Base-by-base conservation (phyloP, 2,113 vertebrate genomes). In the Poecilia latipinna region DNA sequence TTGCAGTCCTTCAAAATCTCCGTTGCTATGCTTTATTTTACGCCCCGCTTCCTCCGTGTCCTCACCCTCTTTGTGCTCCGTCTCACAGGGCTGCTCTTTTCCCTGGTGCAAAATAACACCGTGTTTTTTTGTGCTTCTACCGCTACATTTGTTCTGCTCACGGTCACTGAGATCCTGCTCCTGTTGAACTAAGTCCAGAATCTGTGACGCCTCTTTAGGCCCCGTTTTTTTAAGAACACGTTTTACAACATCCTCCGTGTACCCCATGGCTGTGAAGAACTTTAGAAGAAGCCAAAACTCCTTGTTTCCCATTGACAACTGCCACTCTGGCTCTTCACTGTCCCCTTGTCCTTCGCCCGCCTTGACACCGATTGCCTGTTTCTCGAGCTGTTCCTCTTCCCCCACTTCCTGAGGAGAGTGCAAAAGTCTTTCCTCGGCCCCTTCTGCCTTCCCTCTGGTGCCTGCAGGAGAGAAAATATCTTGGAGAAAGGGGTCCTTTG, bases 211-310 rank as follows among this genome's bases (percentile, higher is more conserved):
- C 62, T 96, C 95, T 74, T 85, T 89, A 0, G 84, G 91, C 31
- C 95, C 94, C 0, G 93, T 93, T 64, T 75, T 90, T 8, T 86
- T 87, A 1, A 96, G 81, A 7, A 96, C 93, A 28, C 84, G 85
- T 65, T 81, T 84, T 8, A 96, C 95, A 0, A 94, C 91, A 0
- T 91, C 80, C 57, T 95, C 93, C 0, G 90, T 89, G 77, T 94
- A 96, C 4, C 95, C 95, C 95, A 96, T 96, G 22, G 94, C 93
- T 0, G 94, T 95, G 83, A 96, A 96, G 74, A 96, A 96, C 80
- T 93, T 94, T 42, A 96, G 61, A 24, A 93, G 91, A 48, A 95
- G 94, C 68, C 85, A 78, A 1, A 94, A 93, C 72, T 96, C 94
- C 66, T 91, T 89, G 73, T 90, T 92, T 10, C 83, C 85, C 2